phyloP scores from a whole-genome alignment of 2,797 vertebrate genomes.

The Parauchenoglanis ngamensis region DNA sequence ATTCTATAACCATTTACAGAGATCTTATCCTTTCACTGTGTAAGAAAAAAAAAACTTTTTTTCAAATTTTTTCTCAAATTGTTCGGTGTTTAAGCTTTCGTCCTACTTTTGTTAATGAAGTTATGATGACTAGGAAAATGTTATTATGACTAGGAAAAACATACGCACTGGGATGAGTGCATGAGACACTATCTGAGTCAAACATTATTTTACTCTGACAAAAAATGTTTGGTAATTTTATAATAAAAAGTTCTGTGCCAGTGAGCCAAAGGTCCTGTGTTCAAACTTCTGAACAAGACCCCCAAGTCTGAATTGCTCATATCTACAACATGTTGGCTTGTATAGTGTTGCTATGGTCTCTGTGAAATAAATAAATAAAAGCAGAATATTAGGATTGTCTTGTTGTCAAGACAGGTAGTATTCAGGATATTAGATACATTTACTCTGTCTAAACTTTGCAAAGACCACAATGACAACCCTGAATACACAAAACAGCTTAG shows the following conservation, averaged over 20 bases:
- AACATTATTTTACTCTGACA: neutral
- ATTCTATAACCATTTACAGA: neutral
- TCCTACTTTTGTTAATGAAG: neutral
- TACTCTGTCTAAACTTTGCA: neutral
- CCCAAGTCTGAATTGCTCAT: neutral
- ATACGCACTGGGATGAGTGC: neutral
- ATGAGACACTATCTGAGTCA: neutral
- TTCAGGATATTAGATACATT: neutral
- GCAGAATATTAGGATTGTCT: neutral
- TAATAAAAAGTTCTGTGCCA: neutral
- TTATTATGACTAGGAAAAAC: neutral
- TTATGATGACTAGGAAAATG: neutral
- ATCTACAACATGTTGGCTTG: neutral
- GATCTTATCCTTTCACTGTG: neutral
- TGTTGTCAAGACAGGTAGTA: neutral
- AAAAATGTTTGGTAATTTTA: neutral
- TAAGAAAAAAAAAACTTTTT: neutral
- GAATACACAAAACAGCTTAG: neutral
- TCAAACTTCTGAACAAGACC: neutral
- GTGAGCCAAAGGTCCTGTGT: neutral
- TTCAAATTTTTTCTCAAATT: neutral
- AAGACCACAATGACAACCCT: neutral
- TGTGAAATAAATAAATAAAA: constrained; percentile 5
- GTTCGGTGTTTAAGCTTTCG: neutral
- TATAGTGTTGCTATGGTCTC: neutral